These are phyloP conservation scores for Rhinolophus ferrumequinum DNA, from an alignment of 2,113 vertebrate genomes.

Conservation along the genomic window DNA sequence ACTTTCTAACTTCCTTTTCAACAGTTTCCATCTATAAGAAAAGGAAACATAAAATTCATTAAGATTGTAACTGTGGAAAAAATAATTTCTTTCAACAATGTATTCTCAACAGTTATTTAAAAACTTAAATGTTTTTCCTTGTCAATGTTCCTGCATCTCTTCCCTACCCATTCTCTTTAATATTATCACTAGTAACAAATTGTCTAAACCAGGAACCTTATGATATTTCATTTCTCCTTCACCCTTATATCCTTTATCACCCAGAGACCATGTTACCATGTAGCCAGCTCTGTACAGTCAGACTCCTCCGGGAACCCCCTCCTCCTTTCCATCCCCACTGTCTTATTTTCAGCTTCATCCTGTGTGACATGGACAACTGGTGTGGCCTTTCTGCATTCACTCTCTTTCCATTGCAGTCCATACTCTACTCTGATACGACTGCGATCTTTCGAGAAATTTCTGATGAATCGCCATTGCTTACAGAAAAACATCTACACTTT, in stretches of 20 bases:
- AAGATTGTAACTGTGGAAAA: background rate
- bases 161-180: background rate
- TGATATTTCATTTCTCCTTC: background rate
- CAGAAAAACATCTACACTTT: background rate
- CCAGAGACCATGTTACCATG: fast-evolving
- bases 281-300: too few relatives aligned
- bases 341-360: background rate
- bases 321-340: background rate
- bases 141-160: background rate
- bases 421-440: background rate
- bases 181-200: background rate
- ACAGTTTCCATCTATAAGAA: background rate
- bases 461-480: background rate
- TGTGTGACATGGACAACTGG: background rate
- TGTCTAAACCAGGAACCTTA: background rate
- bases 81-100: background rate
- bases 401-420: background rate
- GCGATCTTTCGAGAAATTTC: background rate
- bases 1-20: background rate
- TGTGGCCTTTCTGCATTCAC: background rate
- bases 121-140: background rate
- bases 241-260: background rate
- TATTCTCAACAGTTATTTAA: background rate
- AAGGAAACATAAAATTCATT: background rate
- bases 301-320: background rate